These are phyloP conservation scores for Danaus melanippus DNA, from an alignment of 1,140 invertebrate species.

Conservation along the genomic window DNA sequence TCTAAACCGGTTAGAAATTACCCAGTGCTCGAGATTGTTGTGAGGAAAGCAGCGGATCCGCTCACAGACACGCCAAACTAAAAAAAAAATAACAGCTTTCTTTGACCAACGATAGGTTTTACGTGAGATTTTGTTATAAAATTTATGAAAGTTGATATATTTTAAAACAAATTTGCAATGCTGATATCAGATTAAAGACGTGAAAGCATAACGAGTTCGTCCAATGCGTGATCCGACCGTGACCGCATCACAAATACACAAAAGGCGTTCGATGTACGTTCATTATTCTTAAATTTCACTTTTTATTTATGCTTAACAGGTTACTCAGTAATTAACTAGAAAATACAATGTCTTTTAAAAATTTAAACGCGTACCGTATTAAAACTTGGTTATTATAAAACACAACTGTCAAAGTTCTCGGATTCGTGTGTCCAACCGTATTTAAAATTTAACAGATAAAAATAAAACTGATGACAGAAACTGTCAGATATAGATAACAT, in stretches of 20 bases:
- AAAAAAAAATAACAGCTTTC: constrained; percentile 32
- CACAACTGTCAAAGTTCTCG: no score
- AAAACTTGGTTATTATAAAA: no score
- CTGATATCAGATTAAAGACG: constrained; percentile 14
- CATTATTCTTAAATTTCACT: not conserved
- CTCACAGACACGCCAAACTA: constrained; percentile 33
- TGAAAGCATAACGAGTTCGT: constrained; percentile 17
- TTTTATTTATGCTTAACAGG: no score
- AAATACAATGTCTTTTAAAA: no score
- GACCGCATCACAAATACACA: constrained; percentile 3
- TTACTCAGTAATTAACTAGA: no score
- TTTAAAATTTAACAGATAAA: no score
- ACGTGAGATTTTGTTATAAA: constrained; percentile 16
- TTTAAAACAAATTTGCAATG: constrained; percentile 10
- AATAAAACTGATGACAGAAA: no score
- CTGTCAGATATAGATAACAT: no score
- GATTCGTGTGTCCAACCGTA: no score
- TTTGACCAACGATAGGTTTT: constrained; percentile 24
- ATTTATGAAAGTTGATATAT: constrained; percentile 20
- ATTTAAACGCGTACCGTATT: no score
- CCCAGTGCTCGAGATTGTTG: constrained; percentile 63
- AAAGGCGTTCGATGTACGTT: constrained; percentile 4
- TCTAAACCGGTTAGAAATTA: constrained; percentile 72
- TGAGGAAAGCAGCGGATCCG: constrained; percentile 57
- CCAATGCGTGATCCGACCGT: constrained; percentile 10